Evolutionary conservation across 2,113 vertebrate genomes (phyloP).

Genomic region (Microcebus griseorufus): DNA sequence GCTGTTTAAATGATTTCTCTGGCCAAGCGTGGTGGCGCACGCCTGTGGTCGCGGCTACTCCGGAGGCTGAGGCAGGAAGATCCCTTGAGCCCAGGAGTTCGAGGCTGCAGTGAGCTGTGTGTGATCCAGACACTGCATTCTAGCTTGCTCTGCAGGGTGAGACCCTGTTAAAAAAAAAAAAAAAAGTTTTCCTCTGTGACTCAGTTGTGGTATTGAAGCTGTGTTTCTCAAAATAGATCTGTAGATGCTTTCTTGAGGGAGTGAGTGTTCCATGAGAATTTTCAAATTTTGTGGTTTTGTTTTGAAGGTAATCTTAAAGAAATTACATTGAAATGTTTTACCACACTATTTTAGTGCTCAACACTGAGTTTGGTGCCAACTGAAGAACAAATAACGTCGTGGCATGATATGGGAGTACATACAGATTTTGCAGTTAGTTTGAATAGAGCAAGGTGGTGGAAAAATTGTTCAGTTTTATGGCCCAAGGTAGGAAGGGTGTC

Average conservation of each 20-base stretch:
- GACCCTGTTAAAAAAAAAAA: too few relatives aligned
- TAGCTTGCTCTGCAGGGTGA: too few relatives aligned
- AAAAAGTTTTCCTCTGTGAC: not conserved
- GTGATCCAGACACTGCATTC: too few relatives aligned
- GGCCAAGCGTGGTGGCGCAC: too few relatives aligned
- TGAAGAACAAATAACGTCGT: not conserved
- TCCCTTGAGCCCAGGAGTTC: too few relatives aligned
- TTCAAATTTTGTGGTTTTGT: not conserved
- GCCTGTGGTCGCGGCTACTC: too few relatives aligned
- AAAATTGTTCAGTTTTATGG: not conserved
- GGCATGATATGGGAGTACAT: not conserved
- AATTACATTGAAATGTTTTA: not conserved
- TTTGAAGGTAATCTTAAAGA: not conserved
- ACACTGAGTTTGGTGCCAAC: not conserved
- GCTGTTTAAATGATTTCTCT: not conserved
- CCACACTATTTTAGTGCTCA: not conserved
- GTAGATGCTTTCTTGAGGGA: not conserved
- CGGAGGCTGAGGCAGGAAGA: too few relatives aligned
- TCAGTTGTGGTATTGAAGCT: not conserved
- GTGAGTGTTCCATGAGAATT: not conserved
- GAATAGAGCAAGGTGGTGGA: not conserved
- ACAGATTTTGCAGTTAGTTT: not conserved
- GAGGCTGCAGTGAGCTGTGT: too few relatives aligned
- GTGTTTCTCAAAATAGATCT: not conserved
- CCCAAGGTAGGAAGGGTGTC: not conserved